Evolutionary conservation across 2,888 invertebrate genomes (phyloP).

Genomic region (Balanococcus diminutus): DNA sequence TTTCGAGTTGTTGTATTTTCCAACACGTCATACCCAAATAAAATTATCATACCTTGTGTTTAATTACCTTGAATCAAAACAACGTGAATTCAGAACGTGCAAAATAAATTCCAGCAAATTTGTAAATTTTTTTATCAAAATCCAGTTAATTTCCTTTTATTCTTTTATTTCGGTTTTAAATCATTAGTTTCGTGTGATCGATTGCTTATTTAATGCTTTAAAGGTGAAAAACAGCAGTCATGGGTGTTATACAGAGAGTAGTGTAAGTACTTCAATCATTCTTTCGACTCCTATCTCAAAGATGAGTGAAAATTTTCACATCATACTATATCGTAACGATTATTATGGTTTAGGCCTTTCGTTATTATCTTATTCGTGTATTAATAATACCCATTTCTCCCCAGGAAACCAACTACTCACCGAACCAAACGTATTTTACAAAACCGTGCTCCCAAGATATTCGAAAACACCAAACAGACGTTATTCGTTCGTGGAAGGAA

Average conservation of each 20-base stretch:
- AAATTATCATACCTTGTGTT: background rate
- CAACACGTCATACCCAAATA: no score
- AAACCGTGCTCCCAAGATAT: constrained; percentile 82
- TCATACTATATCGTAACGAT: no score
- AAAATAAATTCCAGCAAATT: no score
- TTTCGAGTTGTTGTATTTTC: no score
- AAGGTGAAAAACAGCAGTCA: background rate
- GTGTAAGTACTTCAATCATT: constrained; percentile 61
- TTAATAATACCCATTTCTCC: background rate
- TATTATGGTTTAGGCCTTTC: no score
- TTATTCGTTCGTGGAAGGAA: constrained; percentile 86
- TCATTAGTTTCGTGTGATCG: background rate
- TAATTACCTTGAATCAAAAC: background rate
- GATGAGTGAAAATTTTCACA: no score
- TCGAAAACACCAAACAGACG: constrained; percentile 85
- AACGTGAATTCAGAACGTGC: background rate
- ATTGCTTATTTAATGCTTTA: background rate
- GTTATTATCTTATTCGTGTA: no score
- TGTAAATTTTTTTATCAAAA: no score
- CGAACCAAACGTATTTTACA: constrained; percentile 84
- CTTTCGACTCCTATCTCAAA: background rate
- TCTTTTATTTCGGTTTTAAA: no score
- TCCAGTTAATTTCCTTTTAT: no score
- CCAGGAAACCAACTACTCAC: constrained; percentile 86
- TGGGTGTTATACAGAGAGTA: constrained; percentile 61